Conservation (phyloP, 2,797 vertebrate genomes). For the Anguilla obscura region DNA sequence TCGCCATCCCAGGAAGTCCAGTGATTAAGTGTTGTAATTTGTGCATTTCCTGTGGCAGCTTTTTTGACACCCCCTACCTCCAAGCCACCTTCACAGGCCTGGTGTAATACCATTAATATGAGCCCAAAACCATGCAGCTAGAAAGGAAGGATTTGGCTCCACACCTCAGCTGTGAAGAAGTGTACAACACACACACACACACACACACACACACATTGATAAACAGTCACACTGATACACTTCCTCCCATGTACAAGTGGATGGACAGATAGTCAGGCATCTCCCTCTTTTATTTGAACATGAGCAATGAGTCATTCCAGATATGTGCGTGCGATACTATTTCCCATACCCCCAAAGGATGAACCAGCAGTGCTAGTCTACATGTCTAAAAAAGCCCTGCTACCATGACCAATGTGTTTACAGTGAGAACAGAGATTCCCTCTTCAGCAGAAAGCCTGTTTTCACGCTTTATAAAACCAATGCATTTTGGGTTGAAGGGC, state of each 20-base stretch:
- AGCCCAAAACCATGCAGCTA: not conserved
- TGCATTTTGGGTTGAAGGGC: not conserved
- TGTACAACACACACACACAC: not conserved
- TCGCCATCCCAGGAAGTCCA: not conserved
- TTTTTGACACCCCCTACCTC: not conserved
- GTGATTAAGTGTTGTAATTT: not conserved
- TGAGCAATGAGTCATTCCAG: not conserved
- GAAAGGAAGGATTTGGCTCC: not conserved
- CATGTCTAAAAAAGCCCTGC: not conserved
- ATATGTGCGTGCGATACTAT: not conserved
- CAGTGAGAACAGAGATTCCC: not conserved
- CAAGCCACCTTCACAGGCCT: not conserved
- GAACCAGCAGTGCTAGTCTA: not conserved
- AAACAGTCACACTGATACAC: not conserved
- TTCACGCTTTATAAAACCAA: not conserved
- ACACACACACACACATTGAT: not conserved
- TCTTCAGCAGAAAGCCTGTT: not conserved
- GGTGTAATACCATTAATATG: not conserved
- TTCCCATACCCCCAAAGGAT: not conserved
- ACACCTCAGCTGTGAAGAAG: not conserved
- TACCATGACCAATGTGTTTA: not conserved
- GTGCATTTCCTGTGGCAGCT: slow-evolving; percentile 1
- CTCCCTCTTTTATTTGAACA: not conserved
- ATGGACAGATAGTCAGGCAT: not conserved
- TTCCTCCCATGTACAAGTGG: not conserved